Conservation (phyloP, 2,797 vertebrate species). For the Darevskia mixta region DNA sequence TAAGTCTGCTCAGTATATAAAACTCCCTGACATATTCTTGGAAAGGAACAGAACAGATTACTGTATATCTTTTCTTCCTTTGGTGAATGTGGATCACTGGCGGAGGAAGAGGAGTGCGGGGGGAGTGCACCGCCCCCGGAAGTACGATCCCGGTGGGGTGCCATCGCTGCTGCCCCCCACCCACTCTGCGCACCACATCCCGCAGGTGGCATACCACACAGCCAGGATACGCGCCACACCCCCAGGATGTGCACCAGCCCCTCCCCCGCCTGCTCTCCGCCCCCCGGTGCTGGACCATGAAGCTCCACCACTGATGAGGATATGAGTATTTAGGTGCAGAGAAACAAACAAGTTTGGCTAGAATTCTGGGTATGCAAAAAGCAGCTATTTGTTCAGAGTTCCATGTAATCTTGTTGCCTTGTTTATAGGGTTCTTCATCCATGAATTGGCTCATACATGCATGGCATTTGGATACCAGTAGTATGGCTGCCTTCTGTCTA, state of each 20-base stretch:
- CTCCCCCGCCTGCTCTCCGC: too few species aligned
- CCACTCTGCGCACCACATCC: too few species aligned
- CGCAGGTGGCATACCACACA: too few species aligned
- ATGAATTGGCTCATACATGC: too few species aligned
- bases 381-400: background rate
- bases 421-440: background rate
- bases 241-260: too few species aligned
- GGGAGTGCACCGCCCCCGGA: too few species aligned
- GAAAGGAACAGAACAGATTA: constrained; percentile 65
- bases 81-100: constrained; percentile 38
- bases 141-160: too few species aligned
- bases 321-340: constrained; percentile 41
- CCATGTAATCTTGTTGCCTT: background rate
- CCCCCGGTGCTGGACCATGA: too few species aligned
- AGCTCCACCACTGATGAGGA: background rate
- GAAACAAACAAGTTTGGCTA: constrained; percentile 18
- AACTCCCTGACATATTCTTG: constrained; percentile 71
- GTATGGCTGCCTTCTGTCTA: background rate
- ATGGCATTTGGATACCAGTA: background rate
- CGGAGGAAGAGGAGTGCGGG: too few species aligned
- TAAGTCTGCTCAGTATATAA: constrained; percentile 60
- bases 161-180: too few species aligned
- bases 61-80: constrained; percentile 57
- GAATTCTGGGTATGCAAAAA: constrained; percentile 17
- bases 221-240: too few species aligned